Percentiles rank a stretch among this genome's conserved stretches.
These are phyloP conservation scores for Pseudomyrmex flavicornis DNA, from an alignment of 1,140 invertebrate species.

Conservation along the genomic window DNA sequence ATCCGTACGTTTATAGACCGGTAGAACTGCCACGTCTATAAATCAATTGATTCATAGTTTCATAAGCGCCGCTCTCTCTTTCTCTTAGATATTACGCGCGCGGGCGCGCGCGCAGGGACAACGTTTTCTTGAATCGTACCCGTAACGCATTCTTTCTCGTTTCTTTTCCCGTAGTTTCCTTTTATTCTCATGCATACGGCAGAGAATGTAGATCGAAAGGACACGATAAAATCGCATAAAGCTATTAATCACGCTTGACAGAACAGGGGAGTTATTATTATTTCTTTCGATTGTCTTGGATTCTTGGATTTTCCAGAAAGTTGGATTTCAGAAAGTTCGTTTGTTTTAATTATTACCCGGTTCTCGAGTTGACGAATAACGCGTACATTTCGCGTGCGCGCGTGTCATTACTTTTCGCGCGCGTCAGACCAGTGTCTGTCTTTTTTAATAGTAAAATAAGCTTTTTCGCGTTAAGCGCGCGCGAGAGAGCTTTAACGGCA, in stretches of 20 bases:
- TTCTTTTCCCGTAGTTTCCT: background rate
- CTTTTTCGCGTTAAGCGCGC: constrained; percentile 47
- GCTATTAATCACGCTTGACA: constrained; percentile 1
- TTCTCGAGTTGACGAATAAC: constrained; percentile 35
- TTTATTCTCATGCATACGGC: background rate
- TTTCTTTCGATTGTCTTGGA: background rate
- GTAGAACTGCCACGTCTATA: constrained; percentile 23
- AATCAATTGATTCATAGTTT: constrained; percentile 56
- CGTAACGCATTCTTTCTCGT: background rate
- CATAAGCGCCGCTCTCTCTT: background rate
- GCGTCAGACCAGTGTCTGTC: constrained; percentile 1
- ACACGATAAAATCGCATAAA: background rate
- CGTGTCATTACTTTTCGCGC: constrained; percentile 32
- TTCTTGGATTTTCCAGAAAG: constrained; percentile 15
- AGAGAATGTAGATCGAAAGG: background rate
- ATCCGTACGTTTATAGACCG: constrained; percentile 22
- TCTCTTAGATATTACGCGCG: background rate
- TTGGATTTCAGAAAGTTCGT: background rate
- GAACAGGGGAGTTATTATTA: background rate
- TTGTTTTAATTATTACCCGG: constrained; percentile 17
- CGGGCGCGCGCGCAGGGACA: constrained; percentile 7
- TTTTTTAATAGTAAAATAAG: constrained; percentile 42
- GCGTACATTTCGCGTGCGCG: constrained; percentile 35
- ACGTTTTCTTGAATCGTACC: constrained; percentile 28
- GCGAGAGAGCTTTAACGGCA: constrained; percentile 25